These are phyloP conservation scores for Agapornis roseicollis DNA, from an alignment of 2,113 vertebrate genomes.

Conservation along the genomic window DNA sequence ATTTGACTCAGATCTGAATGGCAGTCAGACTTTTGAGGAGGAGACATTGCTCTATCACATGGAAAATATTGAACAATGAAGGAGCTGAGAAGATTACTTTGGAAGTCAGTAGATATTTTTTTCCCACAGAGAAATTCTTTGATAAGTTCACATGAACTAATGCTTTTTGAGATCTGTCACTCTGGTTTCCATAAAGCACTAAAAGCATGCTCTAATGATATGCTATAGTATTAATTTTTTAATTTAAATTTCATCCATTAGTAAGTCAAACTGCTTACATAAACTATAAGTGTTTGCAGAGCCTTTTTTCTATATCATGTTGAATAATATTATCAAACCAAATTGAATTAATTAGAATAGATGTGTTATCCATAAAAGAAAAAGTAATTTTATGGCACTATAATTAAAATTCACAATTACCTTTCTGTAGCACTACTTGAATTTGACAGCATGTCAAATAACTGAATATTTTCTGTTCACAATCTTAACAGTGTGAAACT, in stretches of 20 bases:
- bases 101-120: neutral
- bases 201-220: neutral
- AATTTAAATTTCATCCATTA: neutral
- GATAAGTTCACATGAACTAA: neutral
- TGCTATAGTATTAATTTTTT: neutral
- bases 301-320: neutral
- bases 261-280: neutral
- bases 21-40: neutral
- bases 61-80: neutral
- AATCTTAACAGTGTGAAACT: neutral
- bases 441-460: neutral
- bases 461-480: neutral
- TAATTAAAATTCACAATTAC: neutral
- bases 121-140: neutral
- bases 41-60: neutral
- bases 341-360: neutral
- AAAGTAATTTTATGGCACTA: neutral
- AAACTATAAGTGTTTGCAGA: neutral
- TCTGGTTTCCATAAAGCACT: neutral
- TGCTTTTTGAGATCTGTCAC: neutral
- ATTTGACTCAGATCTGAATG: neutral
- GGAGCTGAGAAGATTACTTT: neutral
- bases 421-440: neutral
- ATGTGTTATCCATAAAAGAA: neutral
- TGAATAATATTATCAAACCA: neutral